Percentiles rank a stretch among this genome's conserved stretches.
These are phyloP conservation scores for Oscheius myriophilus DNA, from an alignment of 2,888 invertebrate species.

Conservation along the genomic window DNA sequence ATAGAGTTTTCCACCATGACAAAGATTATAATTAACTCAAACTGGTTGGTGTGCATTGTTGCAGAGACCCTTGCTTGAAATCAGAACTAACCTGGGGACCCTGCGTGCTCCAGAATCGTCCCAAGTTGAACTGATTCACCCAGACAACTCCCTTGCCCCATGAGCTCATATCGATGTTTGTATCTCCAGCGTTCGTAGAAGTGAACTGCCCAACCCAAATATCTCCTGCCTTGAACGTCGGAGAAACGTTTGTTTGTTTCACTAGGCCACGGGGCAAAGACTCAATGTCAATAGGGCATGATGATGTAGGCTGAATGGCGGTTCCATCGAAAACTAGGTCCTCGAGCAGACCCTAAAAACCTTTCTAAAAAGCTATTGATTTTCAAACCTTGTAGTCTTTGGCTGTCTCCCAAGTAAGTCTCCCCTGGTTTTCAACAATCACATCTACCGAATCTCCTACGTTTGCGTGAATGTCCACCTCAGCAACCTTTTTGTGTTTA, in stretches of 20 bases:
- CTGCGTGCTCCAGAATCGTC: slow-evolving; percentile 75
- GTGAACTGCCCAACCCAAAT: slow-evolving; percentile 36
- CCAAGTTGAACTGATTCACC: slow-evolving; percentile 75
- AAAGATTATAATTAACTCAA: neutral
- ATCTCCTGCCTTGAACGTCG: slow-evolving; percentile 19
- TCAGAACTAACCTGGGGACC: slow-evolving; percentile 71
- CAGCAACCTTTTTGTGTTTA: slow-evolving; percentile 10
- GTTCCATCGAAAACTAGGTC: slow-evolving; percentile 13
- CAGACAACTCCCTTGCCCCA: slow-evolving; percentile 73
- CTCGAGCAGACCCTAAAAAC: slow-evolving; percentile 14
- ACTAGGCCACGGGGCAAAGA: neutral
- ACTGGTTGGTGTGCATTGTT: too few relatives aligned
- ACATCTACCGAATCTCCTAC: slow-evolving; percentile 60
- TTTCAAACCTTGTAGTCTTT: slow-evolving; percentile 36
- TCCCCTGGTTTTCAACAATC: slow-evolving; percentile 82
- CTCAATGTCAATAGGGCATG: slow-evolving; percentile 29
- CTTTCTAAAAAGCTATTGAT: neutral
- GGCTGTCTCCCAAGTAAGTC: slow-evolving; percentile 77
- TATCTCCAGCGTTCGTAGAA: slow-evolving; percentile 32
- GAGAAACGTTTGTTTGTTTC: neutral
- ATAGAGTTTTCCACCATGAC: neutral
- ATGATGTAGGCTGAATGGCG: neutral
- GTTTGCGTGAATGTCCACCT: neutral
- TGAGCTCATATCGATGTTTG: slow-evolving; percentile 47
- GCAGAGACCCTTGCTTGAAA: neutral